Conservation (phyloP, 1,140 invertebrate genomes). For the Uloborus diversus region DNA sequence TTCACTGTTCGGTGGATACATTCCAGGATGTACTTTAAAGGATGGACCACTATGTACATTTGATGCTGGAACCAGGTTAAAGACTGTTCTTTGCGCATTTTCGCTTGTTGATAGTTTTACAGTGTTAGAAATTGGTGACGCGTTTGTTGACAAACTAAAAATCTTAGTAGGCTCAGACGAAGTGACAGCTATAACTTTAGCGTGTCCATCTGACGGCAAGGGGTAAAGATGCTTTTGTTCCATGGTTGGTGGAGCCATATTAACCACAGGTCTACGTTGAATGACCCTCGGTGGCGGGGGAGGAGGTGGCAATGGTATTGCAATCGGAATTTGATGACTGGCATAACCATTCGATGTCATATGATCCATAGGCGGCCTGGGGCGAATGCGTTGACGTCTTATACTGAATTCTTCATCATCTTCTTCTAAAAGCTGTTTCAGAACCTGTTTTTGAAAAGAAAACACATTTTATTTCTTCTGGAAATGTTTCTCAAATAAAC, state of each 20-base stretch:
- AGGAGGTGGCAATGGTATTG: conserved; percentile 7
- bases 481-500: too few species aligned
- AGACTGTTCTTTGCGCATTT: neutral
- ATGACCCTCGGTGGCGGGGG: conserved; percentile 12
- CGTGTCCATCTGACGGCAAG: neutral
- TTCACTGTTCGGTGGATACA: conserved; percentile 2
- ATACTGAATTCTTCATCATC: conserved; percentile 25
- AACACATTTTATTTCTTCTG: too few species aligned
- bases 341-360: neutral
- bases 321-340: conserved; percentile 2
- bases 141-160: conserved; percentile 14
- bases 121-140: neutral
- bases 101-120: neutral
- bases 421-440: conserved; percentile 44
- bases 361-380: neutral
- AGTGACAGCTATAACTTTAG: neutral
- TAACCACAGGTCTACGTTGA: neutral
- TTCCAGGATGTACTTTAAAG: conserved; percentile 30
- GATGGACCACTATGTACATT: too few species aligned
- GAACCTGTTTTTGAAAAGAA: too few species aligned
- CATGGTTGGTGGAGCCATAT: neutral
- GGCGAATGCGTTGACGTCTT: conserved; percentile 1
- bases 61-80: neutral
- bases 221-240: neutral
- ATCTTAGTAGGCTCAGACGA: conserved; percentile 5